Percentiles rank a stretch among this genome's conserved stretches.
phyloP scores from a whole-genome alignment of 2,888 invertebrate genomes.

The Ischnura elegans region DNA sequence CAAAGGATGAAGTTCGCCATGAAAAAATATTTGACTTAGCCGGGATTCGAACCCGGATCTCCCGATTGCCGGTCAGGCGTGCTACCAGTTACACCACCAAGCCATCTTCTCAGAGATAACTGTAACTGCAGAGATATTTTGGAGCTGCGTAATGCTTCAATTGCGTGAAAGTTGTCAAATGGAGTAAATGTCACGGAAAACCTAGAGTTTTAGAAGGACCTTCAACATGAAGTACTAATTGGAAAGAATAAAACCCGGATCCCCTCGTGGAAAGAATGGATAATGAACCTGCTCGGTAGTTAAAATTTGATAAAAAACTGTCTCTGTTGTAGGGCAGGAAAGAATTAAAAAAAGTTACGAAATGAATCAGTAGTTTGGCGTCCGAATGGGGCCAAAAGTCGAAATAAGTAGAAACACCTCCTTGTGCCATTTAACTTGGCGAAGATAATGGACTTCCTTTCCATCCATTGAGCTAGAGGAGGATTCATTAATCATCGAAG shows the following conservation, averaged over 20 bases:
- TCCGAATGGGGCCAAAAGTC: neutral
- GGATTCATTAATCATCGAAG: constrained; percentile 61
- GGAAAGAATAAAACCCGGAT: neutral
- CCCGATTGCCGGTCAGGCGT: too few species aligned
- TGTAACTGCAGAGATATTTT: too few species aligned
- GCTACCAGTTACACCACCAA: too few species aligned
- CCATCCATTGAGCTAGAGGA: constrained; percentile 30
- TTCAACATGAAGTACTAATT: neutral
- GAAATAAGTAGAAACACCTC: constrained; percentile 41
- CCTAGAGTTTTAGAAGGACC: neutral
- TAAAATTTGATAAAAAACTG: neutral
- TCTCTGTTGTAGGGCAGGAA: neutral
- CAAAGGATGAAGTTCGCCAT: too few species aligned
- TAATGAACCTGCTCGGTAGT: neutral
- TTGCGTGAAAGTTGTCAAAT: too few species aligned
- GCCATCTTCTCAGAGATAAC: too few species aligned
- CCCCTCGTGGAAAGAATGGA: neutral
- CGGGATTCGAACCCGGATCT: too few species aligned
- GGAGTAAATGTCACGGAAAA: too few species aligned
- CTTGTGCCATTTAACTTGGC: constrained; percentile 50
- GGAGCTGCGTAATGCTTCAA: too few species aligned
- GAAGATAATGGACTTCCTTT: constrained; percentile 57
- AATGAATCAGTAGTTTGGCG: constrained; percentile 1
- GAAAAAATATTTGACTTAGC: too few species aligned
- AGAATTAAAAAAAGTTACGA: neutral